phyloP scores from a whole-genome alignment of 2,797 vertebrate genomes.

The Myotis pilosus region DNA sequence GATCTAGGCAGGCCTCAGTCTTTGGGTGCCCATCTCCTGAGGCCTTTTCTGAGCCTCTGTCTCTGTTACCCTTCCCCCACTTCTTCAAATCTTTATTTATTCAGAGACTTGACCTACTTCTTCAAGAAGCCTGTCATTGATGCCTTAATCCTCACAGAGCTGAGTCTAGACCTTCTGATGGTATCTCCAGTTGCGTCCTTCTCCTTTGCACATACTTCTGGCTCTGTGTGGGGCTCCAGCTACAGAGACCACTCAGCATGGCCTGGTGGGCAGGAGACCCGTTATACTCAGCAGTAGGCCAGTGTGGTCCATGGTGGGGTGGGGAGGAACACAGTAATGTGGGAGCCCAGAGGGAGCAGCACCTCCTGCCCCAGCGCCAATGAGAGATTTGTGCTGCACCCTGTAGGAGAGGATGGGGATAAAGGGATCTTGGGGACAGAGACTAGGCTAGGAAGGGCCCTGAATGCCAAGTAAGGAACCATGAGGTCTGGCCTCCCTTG shows the following conservation, averaged over 20 bases:
- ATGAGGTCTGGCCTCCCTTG: neutral
- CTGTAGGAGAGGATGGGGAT: neutral
- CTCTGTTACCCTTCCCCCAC: neutral
- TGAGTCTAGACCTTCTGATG: neutral
- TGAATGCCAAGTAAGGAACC: neutral
- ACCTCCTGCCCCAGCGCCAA: too few relatives aligned
- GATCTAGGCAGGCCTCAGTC: neutral
- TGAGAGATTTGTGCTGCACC: neutral
- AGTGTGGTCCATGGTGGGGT: neutral
- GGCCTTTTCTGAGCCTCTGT: neutral
- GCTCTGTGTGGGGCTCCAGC: neutral
- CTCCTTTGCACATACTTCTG: neutral
- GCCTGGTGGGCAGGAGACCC: neutral
- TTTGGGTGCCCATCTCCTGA: neutral
- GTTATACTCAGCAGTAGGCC: neutral
- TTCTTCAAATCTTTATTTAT: neutral
- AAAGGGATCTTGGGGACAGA: neutral
- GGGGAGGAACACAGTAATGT: too few relatives aligned
- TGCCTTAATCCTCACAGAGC: neutral
- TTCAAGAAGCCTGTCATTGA: neutral
- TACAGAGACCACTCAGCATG: neutral
- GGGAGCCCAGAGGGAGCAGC: neutral
- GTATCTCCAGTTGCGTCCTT: neutral
- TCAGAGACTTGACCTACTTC: neutral
- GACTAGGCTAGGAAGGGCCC: neutral